Conservation (phyloP, 2,888 invertebrate species). For the Rhorus exstirpatorius region DNA sequence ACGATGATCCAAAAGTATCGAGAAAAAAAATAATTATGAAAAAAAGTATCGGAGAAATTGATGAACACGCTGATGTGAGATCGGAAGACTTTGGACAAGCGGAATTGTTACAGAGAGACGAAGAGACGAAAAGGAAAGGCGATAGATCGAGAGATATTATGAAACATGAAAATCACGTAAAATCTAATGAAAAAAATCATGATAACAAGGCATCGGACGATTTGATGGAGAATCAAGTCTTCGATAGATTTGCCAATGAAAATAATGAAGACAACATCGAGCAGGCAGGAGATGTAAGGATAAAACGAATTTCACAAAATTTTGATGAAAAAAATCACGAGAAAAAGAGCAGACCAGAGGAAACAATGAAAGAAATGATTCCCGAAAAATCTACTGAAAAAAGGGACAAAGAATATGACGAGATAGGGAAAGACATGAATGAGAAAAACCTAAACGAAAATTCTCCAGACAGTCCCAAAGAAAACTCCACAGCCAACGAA, state of each 20-base stretch:
- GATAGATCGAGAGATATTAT: not conserved
- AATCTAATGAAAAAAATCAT: not conserved
- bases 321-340: conserved; percentile 7
- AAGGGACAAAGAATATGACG: not conserved
- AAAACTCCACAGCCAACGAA: not conserved
- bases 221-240: not conserved
- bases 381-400: not conserved
- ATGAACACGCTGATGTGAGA: not conserved
- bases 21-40: not conserved
- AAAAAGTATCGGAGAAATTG: not conserved
- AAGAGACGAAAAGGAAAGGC: not conserved
- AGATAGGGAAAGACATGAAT: not conserved
- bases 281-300: not conserved
- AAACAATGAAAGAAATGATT: not conserved
- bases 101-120: conserved; percentile 1
- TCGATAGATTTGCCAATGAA: not conserved
- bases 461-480: not conserved
- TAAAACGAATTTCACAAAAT: not conserved
- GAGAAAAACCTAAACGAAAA: not conserved
- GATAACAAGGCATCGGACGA: not conserved
- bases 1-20: not conserved
- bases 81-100: not conserved
- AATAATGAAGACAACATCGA: not conserved
- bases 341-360: not conserved
- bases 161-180: not conserved